Evolutionary conservation across 2,888 invertebrate species (phyloP).

Genomic region (Sarcophaga caerulescens): DNA sequence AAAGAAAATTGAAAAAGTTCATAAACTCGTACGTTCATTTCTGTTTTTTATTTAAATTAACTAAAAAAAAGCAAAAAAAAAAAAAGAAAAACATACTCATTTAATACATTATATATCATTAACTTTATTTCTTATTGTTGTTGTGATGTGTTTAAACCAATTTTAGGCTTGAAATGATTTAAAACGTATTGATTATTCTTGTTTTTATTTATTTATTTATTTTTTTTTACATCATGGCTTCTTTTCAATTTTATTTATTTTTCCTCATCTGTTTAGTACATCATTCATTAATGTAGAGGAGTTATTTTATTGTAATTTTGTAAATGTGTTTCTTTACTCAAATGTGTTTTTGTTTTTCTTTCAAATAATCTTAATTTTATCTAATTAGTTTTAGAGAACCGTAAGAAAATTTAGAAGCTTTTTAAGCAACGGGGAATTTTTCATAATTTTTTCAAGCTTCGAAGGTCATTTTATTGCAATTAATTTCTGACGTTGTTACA

Average conservation of each 20-base stretch:
- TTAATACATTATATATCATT: background rate
- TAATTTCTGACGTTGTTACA: too few relatives aligned
- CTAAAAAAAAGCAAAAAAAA: constrained; percentile 46
- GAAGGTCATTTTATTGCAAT: too few relatives aligned
- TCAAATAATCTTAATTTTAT: too few relatives aligned
- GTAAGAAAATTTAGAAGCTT: too few relatives aligned
- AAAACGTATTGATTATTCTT: constrained; percentile 10
- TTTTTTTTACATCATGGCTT: constrained; percentile 43
- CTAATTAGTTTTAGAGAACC: too few relatives aligned
- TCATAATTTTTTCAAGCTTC: too few relatives aligned
- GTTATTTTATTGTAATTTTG: background rate
- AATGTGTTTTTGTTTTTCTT: too few relatives aligned
- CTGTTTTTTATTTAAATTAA: constrained; percentile 47
- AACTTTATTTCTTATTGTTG: background rate
- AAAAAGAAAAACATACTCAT: constrained; percentile 48
- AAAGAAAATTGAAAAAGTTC: constrained; percentile 91
- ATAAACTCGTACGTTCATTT: constrained; percentile 88
- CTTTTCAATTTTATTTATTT: constrained; percentile 41
- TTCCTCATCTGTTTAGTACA: background rate
- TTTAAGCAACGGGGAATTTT: too few relatives aligned
- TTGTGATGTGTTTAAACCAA: background rate
- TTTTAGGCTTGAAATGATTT: background rate
- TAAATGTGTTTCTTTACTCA: background rate
- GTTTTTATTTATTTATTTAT: constrained; percentile 45
- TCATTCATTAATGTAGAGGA: constrained; percentile 13